A percentile compares a stretch with the other conserved stretches of the same genome.
Conservation (phyloP, 2,797 vertebrate species). For the Rhynchonycteris naso region DNA sequence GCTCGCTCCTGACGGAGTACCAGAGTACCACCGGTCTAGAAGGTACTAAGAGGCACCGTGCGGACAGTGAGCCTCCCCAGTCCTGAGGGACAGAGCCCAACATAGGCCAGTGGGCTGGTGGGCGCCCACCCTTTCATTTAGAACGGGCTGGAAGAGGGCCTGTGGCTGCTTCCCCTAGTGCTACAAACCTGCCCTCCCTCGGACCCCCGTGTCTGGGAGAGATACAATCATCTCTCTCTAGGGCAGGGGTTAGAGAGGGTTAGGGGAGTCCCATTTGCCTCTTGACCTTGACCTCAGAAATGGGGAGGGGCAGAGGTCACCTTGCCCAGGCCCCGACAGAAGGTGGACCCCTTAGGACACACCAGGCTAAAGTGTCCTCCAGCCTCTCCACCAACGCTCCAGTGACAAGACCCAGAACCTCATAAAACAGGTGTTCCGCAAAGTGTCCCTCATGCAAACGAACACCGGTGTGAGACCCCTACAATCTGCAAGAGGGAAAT, state of each 20-base stretch:
- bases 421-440: fast-evolving
- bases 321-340: fast-evolving
- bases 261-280: not conserved
- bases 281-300: not conserved
- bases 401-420: fast-evolving
- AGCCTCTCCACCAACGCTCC: not conserved
- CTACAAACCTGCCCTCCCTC: not conserved
- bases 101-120: fast-evolving
- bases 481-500: not conserved
- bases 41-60: not conserved
- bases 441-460: not conserved
- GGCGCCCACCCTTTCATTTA: not conserved
- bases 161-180: not conserved
- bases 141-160: not conserved
- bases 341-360: not conserved
- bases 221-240: fast-evolving
- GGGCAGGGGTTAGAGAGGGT: fast-evolving
- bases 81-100: not conserved
- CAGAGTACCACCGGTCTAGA: fast-evolving
- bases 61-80: fast-evolving
- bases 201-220: not conserved
- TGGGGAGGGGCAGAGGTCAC: not conserved
- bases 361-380: fast-evolving
- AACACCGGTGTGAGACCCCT: not conserved
- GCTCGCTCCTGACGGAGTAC: fast-evolving